Base-by-base conservation (phyloP, 1,140 invertebrate species). In the Medauroidea extradentata region DNA sequence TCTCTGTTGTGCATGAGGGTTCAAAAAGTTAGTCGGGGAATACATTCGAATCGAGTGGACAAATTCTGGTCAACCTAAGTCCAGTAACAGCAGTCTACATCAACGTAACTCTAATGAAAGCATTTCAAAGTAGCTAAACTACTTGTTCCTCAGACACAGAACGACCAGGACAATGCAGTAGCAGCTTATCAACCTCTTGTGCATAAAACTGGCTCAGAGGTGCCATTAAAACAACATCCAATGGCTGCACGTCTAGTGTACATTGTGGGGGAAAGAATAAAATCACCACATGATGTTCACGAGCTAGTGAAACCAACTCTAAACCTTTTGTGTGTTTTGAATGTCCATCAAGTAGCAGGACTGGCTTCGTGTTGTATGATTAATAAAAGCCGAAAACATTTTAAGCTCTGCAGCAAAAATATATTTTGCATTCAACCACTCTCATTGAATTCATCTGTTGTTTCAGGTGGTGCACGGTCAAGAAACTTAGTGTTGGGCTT, bases 331-430 rank as follows among this genome's bases (percentile, higher is more conserved):
- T 72, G 56, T 75, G 70, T 7, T 63, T 69, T 13, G 54, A 61
- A 63, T 76, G 71, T 7, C 71, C 73, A 70, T 76, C 69, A 25
- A 74, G 61, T 25, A 76, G 41, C 7, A 75, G 61, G 7, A 76
- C 39, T 43, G 67, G 11, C 65, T 51, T 8, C 68, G 65, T 25
- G 48, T 25, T 19, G 60, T 43, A 21, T 65, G 49, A 44, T 63
- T 63, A 2, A 49, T 48, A 23, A 48, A 27, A 19, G 56, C 16
- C 13, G 71, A 57, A 52, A 75, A 75, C 51, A 69, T 63, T 53
- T 67, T 62, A 14, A 77, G 62, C 71, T 71, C 76, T 57, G 64
- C 60, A 3, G 59, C 60, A 62, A 76, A 76, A 14, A 72, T 48
- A 23, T 70, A 60, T n/a, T 56, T 53, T 57, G 60, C 11, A 74